A percentile compares a stretch with the other conserved stretches of the same genome.
phyloP scores from a whole-genome alignment of 2,113 vertebrate species.

The Ammodytes dubius region DNA sequence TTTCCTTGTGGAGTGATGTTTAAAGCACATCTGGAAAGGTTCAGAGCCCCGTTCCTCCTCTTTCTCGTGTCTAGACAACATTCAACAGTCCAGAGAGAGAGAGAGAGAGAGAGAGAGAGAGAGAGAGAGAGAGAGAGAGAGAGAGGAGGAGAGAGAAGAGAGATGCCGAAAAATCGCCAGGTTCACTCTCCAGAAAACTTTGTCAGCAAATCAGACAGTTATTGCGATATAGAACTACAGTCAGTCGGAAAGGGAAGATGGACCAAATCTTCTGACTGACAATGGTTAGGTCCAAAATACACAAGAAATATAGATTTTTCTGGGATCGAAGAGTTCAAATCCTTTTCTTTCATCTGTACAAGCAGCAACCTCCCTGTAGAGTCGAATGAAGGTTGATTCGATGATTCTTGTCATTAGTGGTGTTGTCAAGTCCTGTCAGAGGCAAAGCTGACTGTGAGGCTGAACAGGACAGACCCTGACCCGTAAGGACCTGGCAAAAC shows the following conservation, averaged over 20 bases:
- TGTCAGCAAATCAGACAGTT: neutral
- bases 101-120: too few species aligned
- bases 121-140: too few species aligned
- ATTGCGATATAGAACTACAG: neutral
- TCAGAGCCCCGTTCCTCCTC: conserved; percentile 54
- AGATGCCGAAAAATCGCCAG: conserved; percentile 43
- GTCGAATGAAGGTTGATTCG: neutral
- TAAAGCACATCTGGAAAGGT: conserved; percentile 70
- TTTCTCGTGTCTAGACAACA: conserved; percentile 61
- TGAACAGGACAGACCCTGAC: conserved; percentile 36
- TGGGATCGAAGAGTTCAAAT: conserved; percentile 18
- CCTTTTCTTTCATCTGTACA: conserved; percentile 30
- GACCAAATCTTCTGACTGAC: conserved; percentile 25
- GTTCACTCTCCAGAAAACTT: conserved; percentile 35
- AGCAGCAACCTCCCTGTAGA: neutral
- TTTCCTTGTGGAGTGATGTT: conserved; percentile 41
- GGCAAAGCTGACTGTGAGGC: conserved; percentile 22
- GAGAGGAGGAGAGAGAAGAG: neutral
- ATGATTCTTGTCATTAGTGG: conserved; percentile 22
- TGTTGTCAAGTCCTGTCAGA: conserved; percentile 27
- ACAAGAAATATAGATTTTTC: neutral
- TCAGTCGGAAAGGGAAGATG: conserved; percentile 12
- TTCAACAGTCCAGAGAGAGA: conserved; percentile 16
- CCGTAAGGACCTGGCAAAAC: neutral
- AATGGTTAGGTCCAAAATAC: conserved; percentile 7